Base-by-base conservation (phyloP, 2,113 vertebrate species). In the Tachysurus vachellii region DNA sequence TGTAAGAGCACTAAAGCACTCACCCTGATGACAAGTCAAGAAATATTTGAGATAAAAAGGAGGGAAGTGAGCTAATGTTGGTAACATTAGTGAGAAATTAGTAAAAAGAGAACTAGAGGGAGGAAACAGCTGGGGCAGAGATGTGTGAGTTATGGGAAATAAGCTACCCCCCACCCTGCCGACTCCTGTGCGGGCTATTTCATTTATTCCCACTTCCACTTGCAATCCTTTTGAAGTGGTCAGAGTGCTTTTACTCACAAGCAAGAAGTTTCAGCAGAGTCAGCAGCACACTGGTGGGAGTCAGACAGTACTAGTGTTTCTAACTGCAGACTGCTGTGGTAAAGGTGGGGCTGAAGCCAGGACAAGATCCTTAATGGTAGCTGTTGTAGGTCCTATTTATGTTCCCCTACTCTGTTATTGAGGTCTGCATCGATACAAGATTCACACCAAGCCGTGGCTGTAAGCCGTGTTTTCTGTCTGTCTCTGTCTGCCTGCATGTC, bases 71-170 rank as follows among this genome's bases (percentile, higher is more conserved):
- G 16, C 31, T 11, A 81, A 16, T 54, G 31, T 31, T 31, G 7
- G n/a, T 61, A n/a, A 81, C 70, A 11, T 57, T 57, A n/a, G 36
- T 64, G 11, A 50, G 84, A 82, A 88, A 75, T 21, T 28, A 47
- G 56, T 75, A 53, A n/a, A 53, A 68, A 79, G 82, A 85, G 54
- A 31, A 77, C 76, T 19, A 31, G 79, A 73, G 57, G 17, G 85
- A 85, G 85, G 88, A 85, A 89, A 80, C 88, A 71, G 86, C 85
- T 85, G 87, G 76, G 83, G 84, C 75, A 84, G 76, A 73, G 85
- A 84, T 86, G 84, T 76, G 26, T 80, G 47, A 84, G 88, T 82
- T 88, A 26, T 87, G 84, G 87, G 88, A 90, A 90, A 89, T 86
- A 62, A 90, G 70, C 84, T 88, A 36, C 36, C 36, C 36, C 36